A percentile compares a stretch with the other conserved stretches of the same genome.
These are phyloP conservation scores for Podocnemis expansa DNA, from an alignment of 2,113 vertebrate species.

Conservation along the genomic window DNA sequence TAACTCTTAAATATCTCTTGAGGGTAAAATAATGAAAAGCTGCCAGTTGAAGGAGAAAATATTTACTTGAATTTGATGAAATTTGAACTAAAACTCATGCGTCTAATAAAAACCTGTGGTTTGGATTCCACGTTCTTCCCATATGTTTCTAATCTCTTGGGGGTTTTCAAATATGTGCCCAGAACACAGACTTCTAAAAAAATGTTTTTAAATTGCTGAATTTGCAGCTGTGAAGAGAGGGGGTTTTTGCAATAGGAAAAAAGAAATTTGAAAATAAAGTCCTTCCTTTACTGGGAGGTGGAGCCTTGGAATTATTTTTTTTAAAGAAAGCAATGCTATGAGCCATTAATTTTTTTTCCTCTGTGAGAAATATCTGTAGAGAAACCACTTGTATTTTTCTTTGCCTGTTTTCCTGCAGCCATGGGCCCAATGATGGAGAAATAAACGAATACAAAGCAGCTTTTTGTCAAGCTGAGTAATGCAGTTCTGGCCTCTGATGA, in stretches of 20 bases:
- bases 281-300: not conserved
- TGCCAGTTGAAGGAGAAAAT: constrained; percentile 7
- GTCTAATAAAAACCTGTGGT: not conserved
- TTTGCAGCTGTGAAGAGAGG: not conserved
- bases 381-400: not conserved
- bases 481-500: not conserved
- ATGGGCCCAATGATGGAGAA: not conserved
- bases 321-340: not conserved
- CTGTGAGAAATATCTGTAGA: constrained; percentile 1
- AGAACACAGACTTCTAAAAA: not conserved
- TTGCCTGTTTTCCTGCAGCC: not conserved
- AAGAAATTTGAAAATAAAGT: not conserved
- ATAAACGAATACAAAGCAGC: constrained; percentile 25
- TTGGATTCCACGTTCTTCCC: constrained; percentile 3
- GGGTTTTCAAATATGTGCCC: not conserved
- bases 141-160: constrained; percentile 17
- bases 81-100: constrained; percentile 13
- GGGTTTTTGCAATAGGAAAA: not conserved
- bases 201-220: not conserved
- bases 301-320: not conserved
- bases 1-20: not conserved
- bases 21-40: not conserved
- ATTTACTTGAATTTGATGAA: not conserved
- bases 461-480: not conserved
- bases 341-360: not conserved